These are phyloP conservation scores for Vesta saturnalis DNA, from an alignment of 2,888 invertebrate species.

Conservation along the genomic window DNA sequence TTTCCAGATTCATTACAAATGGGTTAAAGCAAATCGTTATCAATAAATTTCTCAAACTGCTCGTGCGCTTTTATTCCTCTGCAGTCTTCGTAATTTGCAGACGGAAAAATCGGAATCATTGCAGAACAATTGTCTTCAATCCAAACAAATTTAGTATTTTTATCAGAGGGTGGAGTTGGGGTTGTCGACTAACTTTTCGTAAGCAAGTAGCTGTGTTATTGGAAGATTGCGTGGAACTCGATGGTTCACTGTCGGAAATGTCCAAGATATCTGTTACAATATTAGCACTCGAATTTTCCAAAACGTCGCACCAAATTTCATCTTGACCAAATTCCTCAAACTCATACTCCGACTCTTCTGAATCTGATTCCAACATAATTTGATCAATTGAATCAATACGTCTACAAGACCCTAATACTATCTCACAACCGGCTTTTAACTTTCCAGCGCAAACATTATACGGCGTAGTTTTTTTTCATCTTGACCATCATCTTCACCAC, in stretches of 20 bases:
- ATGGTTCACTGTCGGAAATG: background rate
- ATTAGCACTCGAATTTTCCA: background rate
- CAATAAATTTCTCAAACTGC: background rate
- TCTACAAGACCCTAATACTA: background rate
- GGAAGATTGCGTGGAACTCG: background rate
- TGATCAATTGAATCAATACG: background rate
- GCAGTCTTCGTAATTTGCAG: background rate
- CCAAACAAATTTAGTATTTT: background rate
- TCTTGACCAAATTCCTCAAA: background rate
- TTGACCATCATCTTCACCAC: constrained; percentile 1
- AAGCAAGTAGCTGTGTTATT: background rate
- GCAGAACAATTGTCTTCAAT: background rate
- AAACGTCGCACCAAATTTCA: background rate
- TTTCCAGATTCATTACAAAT: background rate
- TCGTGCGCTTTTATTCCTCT: background rate
- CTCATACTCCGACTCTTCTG: too few relatives aligned
- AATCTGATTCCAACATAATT: too few relatives aligned
- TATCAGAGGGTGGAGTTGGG: background rate
- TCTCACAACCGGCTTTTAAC: background rate
- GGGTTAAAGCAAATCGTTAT: background rate
- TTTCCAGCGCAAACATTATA: background rate
- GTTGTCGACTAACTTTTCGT: background rate
- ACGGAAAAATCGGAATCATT: background rate
- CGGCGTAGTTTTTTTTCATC: background rate
- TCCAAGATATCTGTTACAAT: background rate